Evolutionary conservation across 2,113 vertebrate genomes (phyloP).

Genomic region (Dunckerocampus dactyliophorus): DNA sequence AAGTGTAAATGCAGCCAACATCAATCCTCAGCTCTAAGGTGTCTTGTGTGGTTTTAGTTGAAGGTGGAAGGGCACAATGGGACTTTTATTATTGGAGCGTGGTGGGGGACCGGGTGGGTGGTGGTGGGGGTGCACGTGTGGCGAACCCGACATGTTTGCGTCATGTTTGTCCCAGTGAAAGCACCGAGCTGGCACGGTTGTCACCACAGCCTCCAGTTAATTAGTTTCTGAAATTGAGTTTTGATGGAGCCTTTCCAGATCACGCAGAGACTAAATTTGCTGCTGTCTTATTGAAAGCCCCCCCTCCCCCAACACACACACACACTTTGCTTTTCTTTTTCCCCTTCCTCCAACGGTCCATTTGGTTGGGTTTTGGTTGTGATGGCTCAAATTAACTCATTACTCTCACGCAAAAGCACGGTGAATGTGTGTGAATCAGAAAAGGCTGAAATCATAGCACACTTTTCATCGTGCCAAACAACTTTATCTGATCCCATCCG

Average conservation of each 20-base stretch:
- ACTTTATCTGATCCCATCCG: constrained; percentile 51
- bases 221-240: constrained; percentile 99
- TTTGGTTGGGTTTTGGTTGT: neutral
- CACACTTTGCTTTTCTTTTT: constrained; percentile 79
- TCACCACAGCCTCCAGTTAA: constrained; percentile 96
- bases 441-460: neutral
- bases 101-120: neutral
- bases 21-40: no score
- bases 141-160: constrained; percentile 18
- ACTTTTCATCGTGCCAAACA: constrained; percentile 29
- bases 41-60: neutral
- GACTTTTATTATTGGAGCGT: neutral
- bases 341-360: neutral
- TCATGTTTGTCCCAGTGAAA: constrained; percentile 60
- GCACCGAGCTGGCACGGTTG: constrained; percentile 72
- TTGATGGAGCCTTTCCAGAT: constrained; percentile 99
- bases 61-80: neutral
- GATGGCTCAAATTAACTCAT: neutral
- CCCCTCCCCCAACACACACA: constrained; percentile 86
- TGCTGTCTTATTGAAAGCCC: constrained; percentile 91
- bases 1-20: no score
- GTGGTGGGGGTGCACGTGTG: neutral
- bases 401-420: constrained; percentile 1
- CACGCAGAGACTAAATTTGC: constrained; percentile 97
- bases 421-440: neutral